These are phyloP conservation scores for Creontiades dilutus DNA, from an alignment of 2,888 invertebrate species.

Conservation along the genomic window DNA sequence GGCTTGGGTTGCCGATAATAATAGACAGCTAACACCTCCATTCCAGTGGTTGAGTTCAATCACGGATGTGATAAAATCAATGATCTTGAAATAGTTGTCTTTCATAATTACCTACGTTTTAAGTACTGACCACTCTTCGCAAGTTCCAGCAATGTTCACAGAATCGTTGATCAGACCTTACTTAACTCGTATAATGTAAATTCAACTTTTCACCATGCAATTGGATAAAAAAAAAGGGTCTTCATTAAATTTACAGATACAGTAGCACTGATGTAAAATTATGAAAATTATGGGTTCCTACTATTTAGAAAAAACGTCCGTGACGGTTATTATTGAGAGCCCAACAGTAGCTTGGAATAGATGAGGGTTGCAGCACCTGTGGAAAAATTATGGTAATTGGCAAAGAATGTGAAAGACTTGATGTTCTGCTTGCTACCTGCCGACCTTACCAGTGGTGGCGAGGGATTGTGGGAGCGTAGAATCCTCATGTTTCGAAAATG, in stretches of 20 bases:
- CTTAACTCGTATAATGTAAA: too few species aligned
- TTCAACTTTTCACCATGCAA: neutral
- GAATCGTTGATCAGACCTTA: too few species aligned
- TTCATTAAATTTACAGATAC: neutral
- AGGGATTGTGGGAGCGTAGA: neutral
- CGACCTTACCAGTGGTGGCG: neutral
- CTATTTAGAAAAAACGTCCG: slow-evolving; percentile 2
- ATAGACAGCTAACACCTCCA: too few species aligned
- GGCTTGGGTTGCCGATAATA: too few species aligned
- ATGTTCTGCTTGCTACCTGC: slow-evolving; percentile 18
- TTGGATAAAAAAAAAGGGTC: neutral
- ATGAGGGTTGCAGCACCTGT: slow-evolving; percentile 35
- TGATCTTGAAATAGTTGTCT: too few species aligned
- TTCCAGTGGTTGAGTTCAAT: too few species aligned
- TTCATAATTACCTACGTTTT: too few species aligned
- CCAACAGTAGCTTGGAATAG: slow-evolving; percentile 17
- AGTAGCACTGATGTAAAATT: slow-evolving; percentile 16
- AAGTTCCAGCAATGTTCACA: too few species aligned
- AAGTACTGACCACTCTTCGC: too few species aligned
- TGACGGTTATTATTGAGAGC: neutral
- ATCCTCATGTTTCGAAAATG: slow-evolving; percentile 4
- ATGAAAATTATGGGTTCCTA: slow-evolving; percentile 19
- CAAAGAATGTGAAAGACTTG: slow-evolving; percentile 5
- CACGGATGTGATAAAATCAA: too few species aligned
- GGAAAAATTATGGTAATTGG: slow-evolving; percentile 21